Conservation (phyloP, 2,888 invertebrate genomes). For the Formica aserva region DNA sequence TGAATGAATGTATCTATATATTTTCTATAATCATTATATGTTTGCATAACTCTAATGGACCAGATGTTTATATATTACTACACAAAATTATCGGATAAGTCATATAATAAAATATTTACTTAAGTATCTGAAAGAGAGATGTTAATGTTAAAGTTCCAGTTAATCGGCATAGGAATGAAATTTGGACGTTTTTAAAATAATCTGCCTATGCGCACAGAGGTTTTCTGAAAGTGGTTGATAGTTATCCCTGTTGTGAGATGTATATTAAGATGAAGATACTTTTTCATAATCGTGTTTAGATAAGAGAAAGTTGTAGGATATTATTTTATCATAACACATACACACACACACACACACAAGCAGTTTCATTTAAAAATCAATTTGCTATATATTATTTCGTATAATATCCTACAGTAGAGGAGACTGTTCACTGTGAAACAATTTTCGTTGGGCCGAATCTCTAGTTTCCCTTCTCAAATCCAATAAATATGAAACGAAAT, state of each 20-base stretch:
- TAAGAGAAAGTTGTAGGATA: conserved; percentile 17
- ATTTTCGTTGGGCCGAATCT: conserved; percentile 24
- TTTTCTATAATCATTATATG: conserved; percentile 86
- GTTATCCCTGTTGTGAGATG: conserved; percentile 43
- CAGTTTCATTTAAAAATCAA: conserved; percentile 32
- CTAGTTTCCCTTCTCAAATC: neutral
- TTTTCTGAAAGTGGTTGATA: conserved; percentile 63
- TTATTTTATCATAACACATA: conserved; percentile 25
- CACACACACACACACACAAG: neutral
- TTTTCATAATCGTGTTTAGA: conserved; percentile 57
- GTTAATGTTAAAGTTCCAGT: conserved; percentile 79
- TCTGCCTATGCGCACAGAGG: conserved; percentile 68
- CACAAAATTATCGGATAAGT: conserved; percentile 78
- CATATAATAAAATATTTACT: conserved; percentile 80
- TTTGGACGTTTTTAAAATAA: conserved; percentile 63
- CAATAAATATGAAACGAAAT: neutral
- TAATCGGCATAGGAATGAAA: conserved; percentile 67
- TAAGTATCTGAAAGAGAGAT: conserved; percentile 76
- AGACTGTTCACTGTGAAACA: conserved; percentile 37
- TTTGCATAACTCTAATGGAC: conserved; percentile 85
- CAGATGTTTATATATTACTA: conserved; percentile 85
- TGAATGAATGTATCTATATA: conserved; percentile 82
- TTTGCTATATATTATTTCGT: conserved; percentile 54
- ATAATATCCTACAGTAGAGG: conserved; percentile 39
- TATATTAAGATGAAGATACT: conserved; percentile 39